Base-by-base conservation (phyloP, 2,888 invertebrate genomes). In the Drosophila fungiperda region DNA sequence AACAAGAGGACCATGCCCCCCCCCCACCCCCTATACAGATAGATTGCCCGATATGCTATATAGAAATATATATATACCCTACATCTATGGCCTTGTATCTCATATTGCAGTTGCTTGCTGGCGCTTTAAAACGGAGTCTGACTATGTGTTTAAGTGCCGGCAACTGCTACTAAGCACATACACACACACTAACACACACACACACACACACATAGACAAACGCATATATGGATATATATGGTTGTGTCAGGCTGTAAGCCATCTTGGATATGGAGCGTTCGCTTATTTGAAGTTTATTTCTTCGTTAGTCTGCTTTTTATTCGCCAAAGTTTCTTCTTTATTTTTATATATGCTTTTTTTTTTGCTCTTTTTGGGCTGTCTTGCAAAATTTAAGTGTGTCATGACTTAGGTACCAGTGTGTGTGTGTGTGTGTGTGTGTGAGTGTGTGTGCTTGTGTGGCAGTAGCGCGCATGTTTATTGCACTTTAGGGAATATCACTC, bases 381-480 rank as follows among this genome's bases (percentile, higher is more conserved):
- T 72, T 69, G 68, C 69, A 26, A 69, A 80, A 82, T 73, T 73
- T 71, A 87, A 84, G 85, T 84, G 82, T 80, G 85, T 68, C 80
- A 77, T 66, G 80, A 69, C 79, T 75, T 76, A 76, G 80, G 80
- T 80, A 65, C 29, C 48, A 58, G 38, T n/a, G 54, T 63, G 69
- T 74, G 50, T 72, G 53, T 67, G 52, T 58, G 42, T 52, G 54
- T 67, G 50, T 63, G 35, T 63, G 50, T 62, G 45, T 64, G 64
- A 73, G 36, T 52, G 58, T 76, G 64, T 75, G 70, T 52, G 59
- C 75, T 62, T 75, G 70, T 63, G 38, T 45, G 45, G 23, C 55
- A 74, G 84, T 70, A 67, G 76, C 73, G 87, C 84, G 89, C 87
- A 87, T 89, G 87, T 88, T 88, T 88, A 88, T 89, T 87, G 87